Conservation (phyloP, 2,888 invertebrate genomes). For the Drosophila longiperda region DNA sequence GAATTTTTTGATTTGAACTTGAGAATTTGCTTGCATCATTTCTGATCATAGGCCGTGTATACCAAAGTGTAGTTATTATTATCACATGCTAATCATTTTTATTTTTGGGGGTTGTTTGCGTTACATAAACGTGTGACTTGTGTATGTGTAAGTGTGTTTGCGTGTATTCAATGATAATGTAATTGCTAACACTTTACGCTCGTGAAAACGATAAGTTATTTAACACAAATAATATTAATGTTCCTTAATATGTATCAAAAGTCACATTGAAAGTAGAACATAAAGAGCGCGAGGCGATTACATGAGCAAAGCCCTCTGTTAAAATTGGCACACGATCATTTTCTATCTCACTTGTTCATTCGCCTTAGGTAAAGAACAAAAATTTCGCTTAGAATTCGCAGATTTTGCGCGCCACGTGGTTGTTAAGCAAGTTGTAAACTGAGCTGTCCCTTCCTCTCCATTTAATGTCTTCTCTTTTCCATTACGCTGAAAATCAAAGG, state of each 20-base stretch:
- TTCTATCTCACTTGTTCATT: conserved; percentile 21
- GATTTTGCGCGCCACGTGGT: conserved; percentile 70
- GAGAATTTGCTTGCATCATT: conserved; percentile 30
- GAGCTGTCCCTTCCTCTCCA: neutral
- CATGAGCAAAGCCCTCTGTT: conserved; percentile 55
- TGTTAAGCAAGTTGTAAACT: conserved; percentile 53
- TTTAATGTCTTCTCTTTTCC: conserved; percentile 19
- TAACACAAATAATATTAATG: conserved; percentile 9
- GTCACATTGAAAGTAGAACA: conserved; percentile 61
- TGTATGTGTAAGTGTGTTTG: conserved; percentile 30
- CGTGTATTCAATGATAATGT: conserved; percentile 16
- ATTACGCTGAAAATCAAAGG: conserved; percentile 16
- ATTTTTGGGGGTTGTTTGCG: conserved; percentile 69
- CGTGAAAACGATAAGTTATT: conserved; percentile 32
- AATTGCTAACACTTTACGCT: conserved; percentile 10
- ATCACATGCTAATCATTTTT: conserved; percentile 29
- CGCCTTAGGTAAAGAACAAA: conserved; percentile 14
- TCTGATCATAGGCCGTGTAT: conserved; percentile 3
- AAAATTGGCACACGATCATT: conserved; percentile 32
- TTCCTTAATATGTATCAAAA: conserved; percentile 8
- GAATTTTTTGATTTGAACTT: conserved; percentile 18
- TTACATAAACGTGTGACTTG: conserved; percentile 71
- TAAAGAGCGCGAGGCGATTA: conserved; percentile 54
- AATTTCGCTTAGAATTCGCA: conserved; percentile 33
- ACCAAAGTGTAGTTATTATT: conserved; percentile 11